Percentiles rank a stretch among this genome's conserved stretches.
These are phyloP conservation scores for Poecilia wingei DNA, from an alignment of 2,797 vertebrate species.

Conservation along the genomic window DNA sequence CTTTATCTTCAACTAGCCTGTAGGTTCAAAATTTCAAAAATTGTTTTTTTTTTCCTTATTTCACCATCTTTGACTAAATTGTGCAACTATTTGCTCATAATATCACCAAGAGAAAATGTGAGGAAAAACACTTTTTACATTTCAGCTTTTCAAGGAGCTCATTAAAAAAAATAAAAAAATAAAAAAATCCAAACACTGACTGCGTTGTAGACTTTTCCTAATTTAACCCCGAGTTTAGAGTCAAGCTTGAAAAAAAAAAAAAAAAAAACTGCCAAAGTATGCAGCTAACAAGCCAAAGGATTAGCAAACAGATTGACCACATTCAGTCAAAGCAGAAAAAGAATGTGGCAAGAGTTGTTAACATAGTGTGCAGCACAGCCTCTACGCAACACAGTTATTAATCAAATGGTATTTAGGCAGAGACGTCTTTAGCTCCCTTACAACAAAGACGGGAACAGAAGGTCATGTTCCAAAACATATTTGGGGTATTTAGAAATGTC, in stretches of 20 bases:
- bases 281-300: conserved; percentile 9
- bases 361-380: not conserved
- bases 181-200: not conserved
- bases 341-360: not conserved
- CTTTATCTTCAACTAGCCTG: not conserved
- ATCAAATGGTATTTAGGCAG: conserved; percentile 3
- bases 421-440: not conserved
- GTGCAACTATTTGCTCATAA: not conserved
- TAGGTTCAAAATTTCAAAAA: too few species aligned
- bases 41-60: not conserved
- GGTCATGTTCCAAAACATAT: not conserved
- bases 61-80: not conserved
- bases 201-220: not conserved
- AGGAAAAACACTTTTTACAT: not conserved
- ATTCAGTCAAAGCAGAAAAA: not conserved
- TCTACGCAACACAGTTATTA: not conserved
- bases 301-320: conserved; percentile 14
- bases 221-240: not conserved
- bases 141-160: not conserved
- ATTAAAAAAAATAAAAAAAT: not conserved
- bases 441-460: not conserved
- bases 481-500: not conserved
- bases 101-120: not conserved
- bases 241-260: conserved; percentile 4
- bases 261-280: not conserved